phyloP scores from a whole-genome alignment of 1,140 invertebrate genomes.

The Drosophila watanabei region DNA sequence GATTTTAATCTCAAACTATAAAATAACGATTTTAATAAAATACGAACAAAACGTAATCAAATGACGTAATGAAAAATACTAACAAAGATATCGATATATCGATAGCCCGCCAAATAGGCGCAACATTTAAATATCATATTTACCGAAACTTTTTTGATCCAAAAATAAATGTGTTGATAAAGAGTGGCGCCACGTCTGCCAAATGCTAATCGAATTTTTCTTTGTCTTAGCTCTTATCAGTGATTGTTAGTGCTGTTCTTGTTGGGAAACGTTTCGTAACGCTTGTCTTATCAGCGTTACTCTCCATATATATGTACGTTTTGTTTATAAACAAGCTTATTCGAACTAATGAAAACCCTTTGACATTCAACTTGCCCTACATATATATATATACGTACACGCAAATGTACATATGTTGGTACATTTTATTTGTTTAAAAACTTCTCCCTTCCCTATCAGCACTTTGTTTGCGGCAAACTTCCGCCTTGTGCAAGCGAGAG shows the following conservation, averaged over 20 bases:
- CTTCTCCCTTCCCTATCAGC: too few relatives aligned
- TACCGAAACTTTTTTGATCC: background rate
- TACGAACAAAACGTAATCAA: background rate
- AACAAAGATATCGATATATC: constrained; percentile 15
- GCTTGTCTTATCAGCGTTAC: constrained; percentile 36
- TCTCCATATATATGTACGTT: constrained; percentile 1
- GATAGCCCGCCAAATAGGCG: background rate
- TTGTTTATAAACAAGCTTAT: constrained; percentile 56
- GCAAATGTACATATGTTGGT: too few relatives aligned
- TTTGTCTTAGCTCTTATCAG: constrained; percentile 48
- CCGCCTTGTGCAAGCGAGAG: constrained; percentile 22
- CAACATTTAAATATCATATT: constrained; percentile 7
- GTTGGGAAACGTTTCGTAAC: constrained; percentile 40
- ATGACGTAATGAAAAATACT: background rate
- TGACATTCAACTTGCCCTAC: constrained; percentile 40
- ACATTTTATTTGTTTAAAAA: too few relatives aligned
- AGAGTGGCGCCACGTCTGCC: background rate
- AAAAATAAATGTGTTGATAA: constrained; percentile 2
- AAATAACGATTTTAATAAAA: too few relatives aligned
- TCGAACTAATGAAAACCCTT: constrained; percentile 24
- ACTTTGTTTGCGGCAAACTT: constrained; percentile 37
- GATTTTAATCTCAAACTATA: background rate
- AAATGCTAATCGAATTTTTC: constrained; percentile 11
- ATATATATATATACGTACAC: background rate
- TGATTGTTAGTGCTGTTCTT: constrained; percentile 26